Percentiles rank a stretch among this genome's conserved stretches.
phyloP scores from a whole-genome alignment of 2,797 vertebrate genomes.

The Bryconaethiops microstoma region DNA sequence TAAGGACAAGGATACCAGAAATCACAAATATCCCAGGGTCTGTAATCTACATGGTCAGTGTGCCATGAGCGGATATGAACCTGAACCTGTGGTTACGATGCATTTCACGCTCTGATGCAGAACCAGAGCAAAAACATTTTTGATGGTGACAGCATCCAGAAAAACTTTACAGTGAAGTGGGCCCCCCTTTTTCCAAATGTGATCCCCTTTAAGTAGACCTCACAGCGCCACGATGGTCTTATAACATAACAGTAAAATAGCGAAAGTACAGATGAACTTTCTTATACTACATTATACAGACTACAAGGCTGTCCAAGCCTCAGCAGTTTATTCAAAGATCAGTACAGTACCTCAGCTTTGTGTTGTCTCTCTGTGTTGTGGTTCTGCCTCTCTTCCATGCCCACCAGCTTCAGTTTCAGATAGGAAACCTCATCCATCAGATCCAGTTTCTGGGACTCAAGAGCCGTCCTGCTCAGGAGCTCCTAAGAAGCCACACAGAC shows the following conservation, averaged over 20 bases:
- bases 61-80: neutral
- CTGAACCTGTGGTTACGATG: neutral
- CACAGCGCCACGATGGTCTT: neutral
- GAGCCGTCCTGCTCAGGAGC: conserved; percentile 88
- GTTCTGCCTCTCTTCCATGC: conserved; percentile 91
- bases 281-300: neutral
- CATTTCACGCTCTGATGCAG: neutral
- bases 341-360: conserved; percentile 89
- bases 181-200: neutral
- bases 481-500: conserved; percentile 78
- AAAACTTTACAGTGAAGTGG: neutral
- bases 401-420: conserved; percentile 91
- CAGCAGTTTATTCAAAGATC: neutral
- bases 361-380: conserved; percentile 89
- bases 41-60: neutral
- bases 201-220: neutral
- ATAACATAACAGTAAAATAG: neutral
- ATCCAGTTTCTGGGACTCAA: conserved; percentile 93
- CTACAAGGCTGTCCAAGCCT: neutral
- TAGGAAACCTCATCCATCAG: conserved; percentile 94
- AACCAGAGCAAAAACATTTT: neutral
- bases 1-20: neutral
- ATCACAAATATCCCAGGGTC: neutral
- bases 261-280: neutral
- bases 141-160: neutral